Evolutionary conservation across 2,797 vertebrate species (phyloP).

Genomic region (Antrozous pallidus): DNA sequence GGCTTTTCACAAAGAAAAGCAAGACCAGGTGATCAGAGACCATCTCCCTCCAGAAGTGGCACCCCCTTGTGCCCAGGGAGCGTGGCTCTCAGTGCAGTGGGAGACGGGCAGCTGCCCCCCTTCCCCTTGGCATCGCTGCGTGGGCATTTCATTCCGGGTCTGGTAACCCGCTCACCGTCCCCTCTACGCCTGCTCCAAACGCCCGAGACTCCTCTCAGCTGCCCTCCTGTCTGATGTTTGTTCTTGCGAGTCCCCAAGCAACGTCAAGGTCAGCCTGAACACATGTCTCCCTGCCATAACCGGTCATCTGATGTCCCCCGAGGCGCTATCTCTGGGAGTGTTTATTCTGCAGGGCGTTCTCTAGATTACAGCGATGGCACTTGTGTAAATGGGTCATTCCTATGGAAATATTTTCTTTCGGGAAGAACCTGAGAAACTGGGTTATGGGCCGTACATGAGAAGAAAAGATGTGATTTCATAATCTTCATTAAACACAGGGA

Average conservation of each 20-base stretch:
- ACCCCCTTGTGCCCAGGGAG: too few relatives aligned
- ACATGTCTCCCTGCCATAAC: background rate
- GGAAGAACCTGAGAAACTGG: slow-evolving; percentile 35
- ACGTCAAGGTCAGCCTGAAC: slow-evolving; percentile 61
- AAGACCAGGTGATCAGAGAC: too few relatives aligned
- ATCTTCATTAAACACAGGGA: slow-evolving; percentile 20
- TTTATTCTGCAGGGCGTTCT: slow-evolving; percentile 37
- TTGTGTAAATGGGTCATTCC: slow-evolving; percentile 40
- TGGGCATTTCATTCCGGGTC: slow-evolving; percentile 30
- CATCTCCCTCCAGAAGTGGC: too few relatives aligned
- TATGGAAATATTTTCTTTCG: slow-evolving; percentile 20
- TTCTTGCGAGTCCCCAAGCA: background rate
- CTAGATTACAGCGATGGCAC: background rate
- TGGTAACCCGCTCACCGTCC: slow-evolving; percentile 2
- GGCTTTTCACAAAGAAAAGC: too few relatives aligned
- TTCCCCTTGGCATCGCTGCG: background rate
- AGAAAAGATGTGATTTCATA: slow-evolving; percentile 8
- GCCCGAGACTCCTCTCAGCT: slow-evolving; percentile 1
- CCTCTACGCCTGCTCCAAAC: background rate
- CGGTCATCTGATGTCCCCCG: background rate
- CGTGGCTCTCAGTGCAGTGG: too few relatives aligned
- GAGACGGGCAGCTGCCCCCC: slow-evolving; percentile 32
- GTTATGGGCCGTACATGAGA: background rate
- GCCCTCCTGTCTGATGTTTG: background rate
- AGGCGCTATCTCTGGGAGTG: background rate